Base-by-base conservation (phyloP, 2,113 vertebrate genomes). In the Ceratotherium simum region DNA sequence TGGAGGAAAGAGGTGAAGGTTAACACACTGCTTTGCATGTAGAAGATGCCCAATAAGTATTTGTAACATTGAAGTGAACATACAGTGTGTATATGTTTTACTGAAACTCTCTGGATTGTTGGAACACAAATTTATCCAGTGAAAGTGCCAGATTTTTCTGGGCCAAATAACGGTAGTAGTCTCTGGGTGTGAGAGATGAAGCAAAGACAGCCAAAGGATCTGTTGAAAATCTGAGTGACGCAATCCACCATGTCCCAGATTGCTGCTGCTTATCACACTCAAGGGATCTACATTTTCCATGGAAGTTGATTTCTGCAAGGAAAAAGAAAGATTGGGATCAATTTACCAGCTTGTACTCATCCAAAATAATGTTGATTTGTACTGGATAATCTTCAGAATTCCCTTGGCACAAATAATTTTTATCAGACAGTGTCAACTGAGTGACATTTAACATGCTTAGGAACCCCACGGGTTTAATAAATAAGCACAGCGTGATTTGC, bases 221-320 rank as follows among this genome's bases (percentile, higher is more conserved):
- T 62, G 27, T 93, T 96, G 23, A 91, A 90, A 97, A 80, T 93
- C 65, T 95, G 39, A 97, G 39, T 95, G 60, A 90, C 62, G 88
- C 11, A 48, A 72, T 69, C 33, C 11, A 81, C 64, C 39, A 36
- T 92, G 69, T 60, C n/a, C 17, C 56, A 90, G 18, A 82, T 58
- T 81, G 36, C 29, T 76, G 36, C 64, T 91, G 48, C n/a, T 83
- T 72, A 48, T 75, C 92, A 25, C 14, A 46, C 54, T 36, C 54
- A 82, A 56, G 54, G 10, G 33, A 65, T 78, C 29, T 87, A 13
- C 94, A 46, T 90, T 90, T 96, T 95, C 33, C 46, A 75, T 46
- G 31, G 62, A 95, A 95, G 90, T 54, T 95, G 82, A 78, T 23
- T 96, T 96, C 65, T 93, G 4, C 11, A 84, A 90, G 39, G n/a